Evolutionary conservation across 2,888 invertebrate genomes (phyloP).

Genomic region (Erannis defoliaria): DNA sequence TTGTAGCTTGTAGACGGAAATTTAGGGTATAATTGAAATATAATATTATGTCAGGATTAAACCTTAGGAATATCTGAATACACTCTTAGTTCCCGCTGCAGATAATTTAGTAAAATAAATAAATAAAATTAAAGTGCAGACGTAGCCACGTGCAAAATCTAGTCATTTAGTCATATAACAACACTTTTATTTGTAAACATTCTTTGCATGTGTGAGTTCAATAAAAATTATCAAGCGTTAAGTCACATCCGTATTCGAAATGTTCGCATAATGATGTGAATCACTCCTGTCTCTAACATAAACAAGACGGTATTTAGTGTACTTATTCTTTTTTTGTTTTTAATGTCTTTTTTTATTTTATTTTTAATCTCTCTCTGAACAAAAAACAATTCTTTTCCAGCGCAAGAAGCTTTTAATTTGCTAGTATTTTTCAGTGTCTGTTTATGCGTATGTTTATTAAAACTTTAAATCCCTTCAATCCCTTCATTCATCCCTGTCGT

Average conservation of each 20-base stretch:
- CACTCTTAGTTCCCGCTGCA: no score
- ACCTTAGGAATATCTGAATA: no score
- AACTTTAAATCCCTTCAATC: no score
- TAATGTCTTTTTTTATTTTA: background rate
- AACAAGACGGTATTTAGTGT: constrained; percentile 5
- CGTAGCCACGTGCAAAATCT: background rate
- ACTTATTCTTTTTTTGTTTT: background rate
- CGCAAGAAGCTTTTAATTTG: no score
- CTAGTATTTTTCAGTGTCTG: no score
- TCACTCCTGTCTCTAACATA: constrained; percentile 7
- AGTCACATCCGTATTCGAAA: constrained; percentile 31
- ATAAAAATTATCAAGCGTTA: constrained; percentile 29
- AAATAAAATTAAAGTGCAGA: background rate
- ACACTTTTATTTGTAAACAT: constrained; percentile 18
- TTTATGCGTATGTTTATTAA: no score
- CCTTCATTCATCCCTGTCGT: no score
- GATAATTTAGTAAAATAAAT: background rate
- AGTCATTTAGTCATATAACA: background rate
- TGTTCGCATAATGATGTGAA: constrained; percentile 17
- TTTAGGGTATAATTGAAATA: no score
- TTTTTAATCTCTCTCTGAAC: background rate
- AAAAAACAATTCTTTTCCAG: no score
- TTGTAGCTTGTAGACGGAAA: no score
- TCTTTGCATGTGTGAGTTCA: constrained; percentile 6
- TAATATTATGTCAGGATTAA: no score